phyloP scores from a whole-genome alignment of 2,888 invertebrate genomes.

The Patella pellucida region DNA sequence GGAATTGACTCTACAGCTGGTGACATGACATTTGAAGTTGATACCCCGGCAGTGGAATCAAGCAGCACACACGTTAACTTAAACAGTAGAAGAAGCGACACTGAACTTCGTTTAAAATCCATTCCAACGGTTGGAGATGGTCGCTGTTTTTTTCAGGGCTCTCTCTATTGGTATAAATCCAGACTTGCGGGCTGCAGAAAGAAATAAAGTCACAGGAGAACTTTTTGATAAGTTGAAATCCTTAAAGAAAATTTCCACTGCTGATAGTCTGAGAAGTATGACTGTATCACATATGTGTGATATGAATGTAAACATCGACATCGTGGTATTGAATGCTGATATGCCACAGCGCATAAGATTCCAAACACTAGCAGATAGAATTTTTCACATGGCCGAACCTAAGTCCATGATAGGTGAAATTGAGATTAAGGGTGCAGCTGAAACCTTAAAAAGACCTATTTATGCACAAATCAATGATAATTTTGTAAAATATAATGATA shows the following conservation, averaged over 20 bases:
- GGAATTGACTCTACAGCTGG: too few relatives aligned
- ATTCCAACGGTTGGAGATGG: neutral
- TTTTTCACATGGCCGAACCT: neutral
- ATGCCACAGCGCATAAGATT: neutral
- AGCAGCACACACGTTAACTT: too few relatives aligned
- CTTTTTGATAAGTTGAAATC: neutral
- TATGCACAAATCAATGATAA: neutral
- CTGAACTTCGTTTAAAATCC: neutral
- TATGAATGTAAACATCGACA: neutral
- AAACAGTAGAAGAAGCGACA: too few relatives aligned
- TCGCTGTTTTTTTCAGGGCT: neutral
- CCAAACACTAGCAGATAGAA: neutral
- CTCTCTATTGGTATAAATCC: neutral
- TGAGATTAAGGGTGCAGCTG: neutral
- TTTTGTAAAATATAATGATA: neutral
- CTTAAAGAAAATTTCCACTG: neutral
- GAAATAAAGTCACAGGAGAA: neutral
- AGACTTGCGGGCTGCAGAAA: neutral
- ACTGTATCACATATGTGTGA: neutral
- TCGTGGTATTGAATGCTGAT: neutral
- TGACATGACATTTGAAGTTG: too few relatives aligned
- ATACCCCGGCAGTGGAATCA: too few relatives aligned
- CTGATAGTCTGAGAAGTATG: neutral
- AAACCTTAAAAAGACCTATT: neutral
- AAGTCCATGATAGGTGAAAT: neutral